phyloP scores from a whole-genome alignment of 2,888 invertebrate species.

The Parnassius mnemosyne region DNA sequence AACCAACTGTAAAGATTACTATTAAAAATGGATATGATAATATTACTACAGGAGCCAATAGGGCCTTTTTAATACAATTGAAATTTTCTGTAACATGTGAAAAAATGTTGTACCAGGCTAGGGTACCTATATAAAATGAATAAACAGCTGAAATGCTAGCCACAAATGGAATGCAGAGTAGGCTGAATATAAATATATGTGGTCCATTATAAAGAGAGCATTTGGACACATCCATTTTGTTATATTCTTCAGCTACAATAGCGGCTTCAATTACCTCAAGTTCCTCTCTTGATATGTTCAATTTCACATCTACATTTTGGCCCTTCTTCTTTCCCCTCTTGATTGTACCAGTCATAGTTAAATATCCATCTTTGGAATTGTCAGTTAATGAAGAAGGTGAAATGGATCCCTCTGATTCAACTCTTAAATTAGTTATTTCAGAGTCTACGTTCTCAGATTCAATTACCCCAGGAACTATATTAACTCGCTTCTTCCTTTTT shows the following conservation, averaged over 20 bases:
- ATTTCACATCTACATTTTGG: slow-evolving; percentile 85
- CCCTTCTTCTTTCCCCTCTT: slow-evolving; percentile 86
- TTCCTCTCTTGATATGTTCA: slow-evolving; percentile 86
- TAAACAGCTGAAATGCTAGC: slow-evolving; percentile 82
- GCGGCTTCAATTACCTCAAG: slow-evolving; percentile 84
- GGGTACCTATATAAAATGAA: slow-evolving; percentile 87
- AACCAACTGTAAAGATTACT: slow-evolving; percentile 81
- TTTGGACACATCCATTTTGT: slow-evolving; percentile 78
- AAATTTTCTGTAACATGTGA: slow-evolving; percentile 85
- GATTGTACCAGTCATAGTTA: slow-evolving; percentile 87
- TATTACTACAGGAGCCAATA: slow-evolving; percentile 84
- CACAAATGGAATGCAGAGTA: slow-evolving; percentile 84
- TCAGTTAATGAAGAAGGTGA: slow-evolving; percentile 81
- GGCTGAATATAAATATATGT: slow-evolving; percentile 83
- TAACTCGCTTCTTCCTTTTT: slow-evolving; percentile 82
- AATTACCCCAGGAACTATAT: slow-evolving; percentile 79
- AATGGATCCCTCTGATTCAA: slow-evolving; percentile 73
- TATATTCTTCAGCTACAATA: slow-evolving; percentile 79
- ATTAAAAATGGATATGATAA: slow-evolving; percentile 86
- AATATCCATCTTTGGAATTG: slow-evolving; percentile 78
- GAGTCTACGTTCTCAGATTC: slow-evolving; percentile 65
- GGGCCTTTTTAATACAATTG: slow-evolving; percentile 81
- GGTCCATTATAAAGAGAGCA: slow-evolving; percentile 82
- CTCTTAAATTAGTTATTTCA: slow-evolving; percentile 62
- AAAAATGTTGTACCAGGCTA: slow-evolving; percentile 89